Evolutionary conservation across 2,113 vertebrate species (phyloP), one percentile per base, ranked within the genome.

Genomic region (Oryzias woworae): DNA sequence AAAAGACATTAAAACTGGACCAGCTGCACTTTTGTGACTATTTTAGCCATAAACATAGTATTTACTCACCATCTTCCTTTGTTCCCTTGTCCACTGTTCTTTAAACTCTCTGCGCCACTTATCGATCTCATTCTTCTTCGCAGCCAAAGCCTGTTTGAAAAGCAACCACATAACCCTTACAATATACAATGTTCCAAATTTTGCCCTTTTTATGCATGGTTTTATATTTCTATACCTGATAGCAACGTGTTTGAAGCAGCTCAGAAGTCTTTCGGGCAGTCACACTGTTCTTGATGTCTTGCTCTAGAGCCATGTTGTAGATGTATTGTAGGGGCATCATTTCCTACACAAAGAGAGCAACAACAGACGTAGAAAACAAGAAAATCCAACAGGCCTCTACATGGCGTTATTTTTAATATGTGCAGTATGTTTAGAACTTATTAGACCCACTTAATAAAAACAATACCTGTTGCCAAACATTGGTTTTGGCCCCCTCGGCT

Each of bases 81-180:
- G 94, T 55, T 94, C 92, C 67, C 78, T 93, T 1, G 81, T 61
- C 96, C 96, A 97, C 54, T 97, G 95, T 16, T 97, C 96, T 75
- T 97, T 96, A 84, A 97, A 97, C 69, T 97, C 96, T 49, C 95
- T 91, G 52, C 96, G 85, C 94, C 95, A 96, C 56, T 95, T 96
- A 52, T 98, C 96, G 24, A 97, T 93, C 58, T 98, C 96, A 2
- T 94, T 96, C 72, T 84, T 91, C 74, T 96, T 97, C 73, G 93
- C 90, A 15, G 86, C 88, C 57, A 98, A 89, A 31, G 94, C 94
- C 96, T 98, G 81, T 41, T 42, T 51, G 53, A 64, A 8, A 75
- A 16, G 65, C 50, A 80, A 1, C 49, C 1, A 36, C 10, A 36
- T 8, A 36, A 36, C 10, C 36, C 8, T 36, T 10, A 36, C 12